Conservation (phyloP, 1,140 invertebrate genomes). For the Sitophilus oryzae region DNA sequence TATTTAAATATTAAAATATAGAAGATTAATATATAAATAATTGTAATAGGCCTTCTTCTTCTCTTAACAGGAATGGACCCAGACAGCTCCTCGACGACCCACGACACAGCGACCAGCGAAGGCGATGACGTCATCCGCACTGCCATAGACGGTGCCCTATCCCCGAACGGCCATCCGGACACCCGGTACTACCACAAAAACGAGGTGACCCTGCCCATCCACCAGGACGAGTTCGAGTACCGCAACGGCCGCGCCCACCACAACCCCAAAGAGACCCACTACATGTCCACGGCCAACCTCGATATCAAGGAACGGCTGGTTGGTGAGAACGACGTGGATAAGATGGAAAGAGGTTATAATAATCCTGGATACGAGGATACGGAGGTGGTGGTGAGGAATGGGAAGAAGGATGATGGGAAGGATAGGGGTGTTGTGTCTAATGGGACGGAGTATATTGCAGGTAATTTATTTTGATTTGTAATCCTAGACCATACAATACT, state of each 20-base stretch:
- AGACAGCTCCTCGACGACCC: too few species aligned
- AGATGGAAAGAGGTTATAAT: conserved; percentile 38
- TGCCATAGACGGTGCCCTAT: not conserved
- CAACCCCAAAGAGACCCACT: conserved; percentile 36
- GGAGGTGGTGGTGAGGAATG: conserved; percentile 27
- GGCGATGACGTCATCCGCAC: not conserved
- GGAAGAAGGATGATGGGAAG: conserved; percentile 18
- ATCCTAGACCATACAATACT: too few species aligned
- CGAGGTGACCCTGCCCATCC: conserved; percentile 41
- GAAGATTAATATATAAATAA: too few species aligned
- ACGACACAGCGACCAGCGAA: not conserved
- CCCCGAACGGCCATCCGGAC: not conserved
- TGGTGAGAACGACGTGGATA: conserved; percentile 38
- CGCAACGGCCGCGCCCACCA: conserved; percentile 17
- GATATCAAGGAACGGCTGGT: conserved; percentile 40
- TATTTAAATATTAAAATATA: too few species aligned
- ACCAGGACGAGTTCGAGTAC: conserved; percentile 38
- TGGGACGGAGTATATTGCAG: not conserved
- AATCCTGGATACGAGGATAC: conserved; percentile 36
- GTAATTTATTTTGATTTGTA: too few species aligned
- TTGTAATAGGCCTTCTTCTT: too few species aligned
- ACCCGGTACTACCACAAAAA: conserved; percentile 42
- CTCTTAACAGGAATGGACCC: too few species aligned
- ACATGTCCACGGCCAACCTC: conserved; percentile 41
- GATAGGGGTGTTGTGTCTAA: not conserved